These are phyloP conservation scores for Peromyscus nudipes DNA, from an alignment of 2,797 vertebrate genomes.

Conservation along the genomic window DNA sequence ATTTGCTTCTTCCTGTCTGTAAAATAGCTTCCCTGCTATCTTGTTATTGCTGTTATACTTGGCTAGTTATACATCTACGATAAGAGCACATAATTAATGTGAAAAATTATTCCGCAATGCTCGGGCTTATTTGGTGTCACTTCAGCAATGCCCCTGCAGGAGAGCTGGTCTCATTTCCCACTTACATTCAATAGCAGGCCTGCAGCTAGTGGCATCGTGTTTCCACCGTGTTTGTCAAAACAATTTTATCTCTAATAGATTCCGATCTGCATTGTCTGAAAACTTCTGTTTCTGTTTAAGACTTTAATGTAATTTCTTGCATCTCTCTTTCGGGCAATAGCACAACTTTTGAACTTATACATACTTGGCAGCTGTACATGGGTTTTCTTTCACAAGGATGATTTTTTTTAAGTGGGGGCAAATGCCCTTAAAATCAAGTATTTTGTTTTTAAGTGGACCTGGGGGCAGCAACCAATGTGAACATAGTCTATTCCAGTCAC, in stretches of 20 bases:
- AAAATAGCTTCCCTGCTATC: conserved; percentile 84
- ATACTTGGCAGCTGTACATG: conserved; percentile 72
- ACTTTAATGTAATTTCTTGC: conserved; percentile 82
- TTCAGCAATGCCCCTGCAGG: conserved; percentile 79
- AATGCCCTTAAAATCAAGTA: conserved; percentile 73
- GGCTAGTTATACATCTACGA: conserved; percentile 84
- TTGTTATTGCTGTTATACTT: conserved; percentile 85
- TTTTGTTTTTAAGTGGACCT: conserved; percentile 72
- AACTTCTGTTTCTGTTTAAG: conserved; percentile 86
- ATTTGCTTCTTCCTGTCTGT: conserved; percentile 85
- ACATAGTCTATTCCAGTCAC: background rate
- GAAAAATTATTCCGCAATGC: conserved; percentile 82
- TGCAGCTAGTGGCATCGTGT: conserved; percentile 82
- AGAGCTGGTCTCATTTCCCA: conserved; percentile 77
- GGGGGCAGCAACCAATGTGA: conserved; percentile 67
- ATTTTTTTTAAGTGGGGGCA: conserved; percentile 72
- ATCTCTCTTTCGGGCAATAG: conserved; percentile 82
- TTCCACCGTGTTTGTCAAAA: conserved; percentile 85
- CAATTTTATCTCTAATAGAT: conserved; percentile 85
- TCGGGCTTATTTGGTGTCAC: conserved; percentile 82
- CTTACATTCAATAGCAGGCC: conserved; percentile 81
- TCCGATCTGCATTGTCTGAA: conserved; percentile 82
- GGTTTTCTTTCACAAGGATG: conserved; percentile 61
- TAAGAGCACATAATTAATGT: conserved; percentile 86
- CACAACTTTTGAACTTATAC: conserved; percentile 76